Evolutionary conservation across 2,888 invertebrate species (phyloP).

Genomic region (Stegana nigrithorax): DNA sequence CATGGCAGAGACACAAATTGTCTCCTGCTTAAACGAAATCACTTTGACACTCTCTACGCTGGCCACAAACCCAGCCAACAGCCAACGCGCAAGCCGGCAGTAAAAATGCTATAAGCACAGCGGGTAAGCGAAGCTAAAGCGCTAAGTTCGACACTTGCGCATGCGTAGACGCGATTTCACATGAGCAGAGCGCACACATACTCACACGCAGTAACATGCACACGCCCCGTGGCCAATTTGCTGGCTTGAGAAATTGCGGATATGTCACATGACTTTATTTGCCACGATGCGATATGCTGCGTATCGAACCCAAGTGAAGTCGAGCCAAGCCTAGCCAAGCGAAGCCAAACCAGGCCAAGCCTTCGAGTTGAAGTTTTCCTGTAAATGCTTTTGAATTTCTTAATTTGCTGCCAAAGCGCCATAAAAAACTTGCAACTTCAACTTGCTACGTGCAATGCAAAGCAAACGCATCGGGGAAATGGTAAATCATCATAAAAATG

Average conservation of each 20-base stretch:
- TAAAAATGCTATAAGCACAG: conserved; percentile 32
- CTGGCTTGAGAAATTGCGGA: conserved; percentile 56
- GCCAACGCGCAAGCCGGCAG: neutral
- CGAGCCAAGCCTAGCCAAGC: too few species aligned
- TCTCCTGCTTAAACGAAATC: conserved; percentile 43
- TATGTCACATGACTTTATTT: conserved; percentile 58
- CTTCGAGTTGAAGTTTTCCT: neutral
- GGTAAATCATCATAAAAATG: conserved; percentile 53
- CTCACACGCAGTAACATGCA: neutral
- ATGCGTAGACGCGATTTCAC: conserved; percentile 23
- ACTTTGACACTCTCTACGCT: conserved; percentile 50
- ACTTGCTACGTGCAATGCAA: neutral
- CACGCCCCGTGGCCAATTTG: conserved; percentile 8
- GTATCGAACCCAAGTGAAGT: too few species aligned
- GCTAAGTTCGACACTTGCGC: conserved; percentile 55
- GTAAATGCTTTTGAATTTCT: conserved; percentile 16
- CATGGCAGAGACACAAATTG: conserved; percentile 22
- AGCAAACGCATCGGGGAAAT: conserved; percentile 33
- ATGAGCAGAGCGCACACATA: conserved; percentile 6
- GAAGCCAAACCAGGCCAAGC: too few species aligned
- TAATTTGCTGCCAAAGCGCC: conserved; percentile 16
- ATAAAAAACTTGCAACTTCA: neutral
- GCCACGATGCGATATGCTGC: conserved; percentile 20
- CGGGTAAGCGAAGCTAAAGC: conserved; percentile 38
- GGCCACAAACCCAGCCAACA: neutral